Percentiles rank a stretch among this genome's conserved stretches.
Evolutionary conservation across 2,888 invertebrate species (phyloP).

Genomic region (Kuschelorhynchus macadamiae): DNA sequence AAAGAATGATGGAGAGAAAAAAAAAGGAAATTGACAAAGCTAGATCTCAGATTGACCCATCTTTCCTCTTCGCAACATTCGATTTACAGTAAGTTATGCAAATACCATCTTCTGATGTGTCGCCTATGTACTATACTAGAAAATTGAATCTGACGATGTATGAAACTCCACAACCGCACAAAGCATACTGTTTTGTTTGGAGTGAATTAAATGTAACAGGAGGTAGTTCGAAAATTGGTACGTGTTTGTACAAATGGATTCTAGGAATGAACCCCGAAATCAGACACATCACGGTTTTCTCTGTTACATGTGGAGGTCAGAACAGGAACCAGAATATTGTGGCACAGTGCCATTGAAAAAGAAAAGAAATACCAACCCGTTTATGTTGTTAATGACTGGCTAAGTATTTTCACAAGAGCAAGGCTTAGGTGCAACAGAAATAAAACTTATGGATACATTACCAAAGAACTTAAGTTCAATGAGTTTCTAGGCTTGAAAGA

Average conservation of each 20-base stretch:
- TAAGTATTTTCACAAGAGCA: constrained; percentile 11
- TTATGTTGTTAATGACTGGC: constrained; percentile 11
- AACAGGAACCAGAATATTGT: constrained; percentile 47
- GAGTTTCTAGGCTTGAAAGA: constrained; percentile 5
- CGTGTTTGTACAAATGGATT: constrained; percentile 12
- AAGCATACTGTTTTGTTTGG: constrained; percentile 5
- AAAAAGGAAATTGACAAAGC: not conserved
- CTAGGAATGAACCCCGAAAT: constrained; percentile 5
- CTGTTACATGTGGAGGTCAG: constrained; percentile 36
- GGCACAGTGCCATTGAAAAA: constrained; percentile 6
- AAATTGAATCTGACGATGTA: constrained; percentile 4
- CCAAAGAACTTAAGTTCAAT: constrained; percentile 17
- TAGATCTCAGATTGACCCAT: not conserved
- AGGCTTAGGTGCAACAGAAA: constrained; percentile 4
- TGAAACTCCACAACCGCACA: constrained; percentile 8
- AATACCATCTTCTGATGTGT: not conserved
- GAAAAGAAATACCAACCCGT: constrained; percentile 14
- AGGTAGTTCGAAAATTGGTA: constrained; percentile 7
- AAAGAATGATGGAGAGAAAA: not conserved
- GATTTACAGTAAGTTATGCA: constrained; percentile 1
- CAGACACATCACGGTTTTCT: constrained; percentile 3
- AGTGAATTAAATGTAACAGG: constrained; percentile 5
- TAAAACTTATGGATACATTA: constrained; percentile 3
- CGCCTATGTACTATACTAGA: constrained; percentile 4
- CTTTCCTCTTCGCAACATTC: not conserved